A percentile compares a stretch with the other conserved stretches of the same genome.
Conservation (phyloP, 2,888 invertebrate genomes). For the Plutella xylostella region DNA sequence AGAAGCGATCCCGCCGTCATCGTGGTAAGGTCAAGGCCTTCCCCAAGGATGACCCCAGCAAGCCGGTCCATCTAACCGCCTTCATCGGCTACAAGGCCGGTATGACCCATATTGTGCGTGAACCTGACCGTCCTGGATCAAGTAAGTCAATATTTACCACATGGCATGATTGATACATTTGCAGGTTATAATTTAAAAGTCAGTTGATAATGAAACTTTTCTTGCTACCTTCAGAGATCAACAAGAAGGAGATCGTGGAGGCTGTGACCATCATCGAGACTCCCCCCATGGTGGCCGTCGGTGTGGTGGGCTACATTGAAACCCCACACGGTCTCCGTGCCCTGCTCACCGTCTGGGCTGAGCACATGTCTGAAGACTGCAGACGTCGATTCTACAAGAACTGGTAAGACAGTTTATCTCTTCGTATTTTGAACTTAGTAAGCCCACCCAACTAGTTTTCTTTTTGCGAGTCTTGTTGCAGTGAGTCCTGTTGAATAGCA, state of each 20-base stretch:
- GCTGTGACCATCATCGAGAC: conserved; percentile 98
- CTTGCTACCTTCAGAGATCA: conserved; percentile 79
- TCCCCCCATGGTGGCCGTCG: conserved; percentile 98
- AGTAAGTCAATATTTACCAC: conserved; percentile 92
- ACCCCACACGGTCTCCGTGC: conserved; percentile 97
- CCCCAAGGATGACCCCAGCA: conserved; percentile 96
- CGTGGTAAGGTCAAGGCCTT: conserved; percentile 99
- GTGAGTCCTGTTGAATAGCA: no score
- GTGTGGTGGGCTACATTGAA: conserved; percentile 98
- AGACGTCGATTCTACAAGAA: conserved; percentile 99
- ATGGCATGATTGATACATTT: no score
- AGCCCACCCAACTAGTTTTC: background rate
- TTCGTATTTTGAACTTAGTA: background rate
- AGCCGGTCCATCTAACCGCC: conserved; percentile 97
- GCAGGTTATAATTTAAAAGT: background rate
- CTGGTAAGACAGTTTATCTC: no score
- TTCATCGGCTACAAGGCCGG: conserved; percentile 99
- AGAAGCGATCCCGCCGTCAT: conserved; percentile 95
- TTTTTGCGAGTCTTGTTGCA: background rate
- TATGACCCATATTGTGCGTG: conserved; percentile 99
- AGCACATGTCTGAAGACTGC: conserved; percentile 99
- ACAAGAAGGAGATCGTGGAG: conserved; percentile 99
- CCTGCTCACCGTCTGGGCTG: conserved; percentile 97
- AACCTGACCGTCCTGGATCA: conserved; percentile 98
- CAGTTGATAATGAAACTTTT: background rate